A percentile compares a stretch with the other conserved stretches of the same genome.
phyloP scores from a whole-genome alignment of 2,888 invertebrate species.

The Melinaea menophilus region DNA sequence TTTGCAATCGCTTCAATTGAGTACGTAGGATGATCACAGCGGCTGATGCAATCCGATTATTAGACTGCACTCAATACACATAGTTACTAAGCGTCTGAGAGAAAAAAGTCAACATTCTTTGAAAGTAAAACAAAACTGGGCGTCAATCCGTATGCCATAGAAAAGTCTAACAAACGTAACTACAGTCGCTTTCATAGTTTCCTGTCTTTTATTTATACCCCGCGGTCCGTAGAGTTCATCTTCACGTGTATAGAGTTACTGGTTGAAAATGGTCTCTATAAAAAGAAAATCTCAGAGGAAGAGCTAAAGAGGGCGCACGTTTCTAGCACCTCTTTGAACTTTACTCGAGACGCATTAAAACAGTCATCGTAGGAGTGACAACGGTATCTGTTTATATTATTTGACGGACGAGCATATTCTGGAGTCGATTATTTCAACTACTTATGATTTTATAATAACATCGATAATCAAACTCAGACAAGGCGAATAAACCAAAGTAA shows the following conservation, averaged over 20 bases:
- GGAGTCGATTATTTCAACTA: not conserved
- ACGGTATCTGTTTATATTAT: slow-evolving; percentile 12
- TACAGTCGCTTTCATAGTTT: slow-evolving; percentile 6
- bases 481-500: no score
- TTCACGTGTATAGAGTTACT: slow-evolving; percentile 28
- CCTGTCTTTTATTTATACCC: slow-evolving; percentile 19
- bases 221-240: slow-evolving; percentile 11
- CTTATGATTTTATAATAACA: no score
- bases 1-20: no score
- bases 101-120: not conserved
- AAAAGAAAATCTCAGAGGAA: slow-evolving; percentile 38
- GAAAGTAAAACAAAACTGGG: not conserved
- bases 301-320: slow-evolving; percentile 44
- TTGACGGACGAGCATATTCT: slow-evolving; percentile 4
- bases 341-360: slow-evolving; percentile 48
- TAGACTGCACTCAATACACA: no score
- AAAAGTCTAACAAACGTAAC: slow-evolving; percentile 1
- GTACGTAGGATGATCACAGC: no score
- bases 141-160: not conserved
- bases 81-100: not conserved
- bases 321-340: slow-evolving; percentile 50
- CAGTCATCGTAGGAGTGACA: slow-evolving; percentile 43
- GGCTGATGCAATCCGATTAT: no score
- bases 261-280: slow-evolving; percentile 28
- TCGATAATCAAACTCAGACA: no score